Evolutionary conservation across 1,140 invertebrate species (phyloP).

Genomic region (Platorchestia sp.): DNA sequence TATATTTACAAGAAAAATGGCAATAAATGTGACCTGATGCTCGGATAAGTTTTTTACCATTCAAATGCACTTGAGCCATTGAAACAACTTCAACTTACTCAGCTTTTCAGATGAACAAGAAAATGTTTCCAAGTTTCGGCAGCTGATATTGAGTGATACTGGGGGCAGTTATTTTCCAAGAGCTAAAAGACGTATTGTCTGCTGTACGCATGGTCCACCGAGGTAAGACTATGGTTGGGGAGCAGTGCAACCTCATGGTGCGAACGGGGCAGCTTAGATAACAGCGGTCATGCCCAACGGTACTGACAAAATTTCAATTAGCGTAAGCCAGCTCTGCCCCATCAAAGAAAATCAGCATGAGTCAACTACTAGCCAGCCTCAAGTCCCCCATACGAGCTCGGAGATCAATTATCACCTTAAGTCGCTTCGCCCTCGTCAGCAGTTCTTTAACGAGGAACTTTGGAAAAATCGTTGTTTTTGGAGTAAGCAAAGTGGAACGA

Average conservation of each 20-base stretch:
- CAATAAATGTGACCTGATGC: neutral
- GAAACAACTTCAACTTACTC: neutral
- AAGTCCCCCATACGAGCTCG: neutral
- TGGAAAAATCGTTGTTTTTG: neutral
- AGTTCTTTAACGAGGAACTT: neutral
- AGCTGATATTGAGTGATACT: neutral
- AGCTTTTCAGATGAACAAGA: neutral
- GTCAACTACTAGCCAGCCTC: no score
- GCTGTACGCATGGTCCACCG: neutral
- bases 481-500: neutral
- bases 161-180: neutral
- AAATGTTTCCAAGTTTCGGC: neutral
- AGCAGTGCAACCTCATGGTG: neutral
- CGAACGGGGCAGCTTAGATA: neutral
- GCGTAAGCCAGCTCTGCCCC: neutral
- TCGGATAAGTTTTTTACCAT: neutral
- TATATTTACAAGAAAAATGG: neutral
- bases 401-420: neutral
- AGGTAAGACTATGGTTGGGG: neutral
- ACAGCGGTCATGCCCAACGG: neutral
- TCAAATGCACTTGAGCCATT: neutral
- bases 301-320: neutral
- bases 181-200: neutral
- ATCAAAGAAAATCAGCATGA: neutral
- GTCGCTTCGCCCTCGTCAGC: neutral